A percentile compares a stretch with the other conserved stretches of the same genome.
Conservation (phyloP, 2,797 vertebrate species). For the Leptoclinus maculatus region DNA sequence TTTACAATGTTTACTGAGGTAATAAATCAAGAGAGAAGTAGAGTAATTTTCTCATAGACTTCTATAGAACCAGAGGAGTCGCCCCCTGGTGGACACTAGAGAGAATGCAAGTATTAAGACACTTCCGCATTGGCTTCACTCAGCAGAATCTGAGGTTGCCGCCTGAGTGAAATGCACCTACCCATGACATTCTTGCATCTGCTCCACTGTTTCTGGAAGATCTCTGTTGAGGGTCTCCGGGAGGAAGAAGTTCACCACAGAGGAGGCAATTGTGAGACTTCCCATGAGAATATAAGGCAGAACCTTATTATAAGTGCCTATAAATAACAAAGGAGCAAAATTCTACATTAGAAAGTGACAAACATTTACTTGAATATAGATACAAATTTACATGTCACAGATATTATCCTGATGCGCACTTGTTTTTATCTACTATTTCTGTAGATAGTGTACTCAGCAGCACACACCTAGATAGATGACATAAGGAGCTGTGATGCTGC, state of each 20-base stretch:
- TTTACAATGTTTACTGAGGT: no score
- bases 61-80: background rate
- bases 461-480: constrained; percentile 90
- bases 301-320: constrained; percentile 90
- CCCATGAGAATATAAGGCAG: constrained; percentile 96
- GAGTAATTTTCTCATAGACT: no score
- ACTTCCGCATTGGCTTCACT: no score
- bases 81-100: background rate
- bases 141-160: no score
- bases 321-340: constrained; percentile 20
- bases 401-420: background rate
- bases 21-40: no score
- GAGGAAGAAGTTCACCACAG: constrained; percentile 90
- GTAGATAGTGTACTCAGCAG: background rate
- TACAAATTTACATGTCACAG: background rate
- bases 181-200: constrained; percentile 91
- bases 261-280: constrained; percentile 89
- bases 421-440: background rate
- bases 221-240: constrained; percentile 91
- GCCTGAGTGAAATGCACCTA: constrained; percentile 54
- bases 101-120: no score
- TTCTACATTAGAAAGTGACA: background rate
- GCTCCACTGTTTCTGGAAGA: constrained; percentile 92
- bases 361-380: background rate
- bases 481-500: constrained; percentile 93